Percentiles rank a stretch among this genome's conserved stretches.
phyloP scores from a whole-genome alignment of 2,113 vertebrate genomes.

The Rynchops niger region DNA sequence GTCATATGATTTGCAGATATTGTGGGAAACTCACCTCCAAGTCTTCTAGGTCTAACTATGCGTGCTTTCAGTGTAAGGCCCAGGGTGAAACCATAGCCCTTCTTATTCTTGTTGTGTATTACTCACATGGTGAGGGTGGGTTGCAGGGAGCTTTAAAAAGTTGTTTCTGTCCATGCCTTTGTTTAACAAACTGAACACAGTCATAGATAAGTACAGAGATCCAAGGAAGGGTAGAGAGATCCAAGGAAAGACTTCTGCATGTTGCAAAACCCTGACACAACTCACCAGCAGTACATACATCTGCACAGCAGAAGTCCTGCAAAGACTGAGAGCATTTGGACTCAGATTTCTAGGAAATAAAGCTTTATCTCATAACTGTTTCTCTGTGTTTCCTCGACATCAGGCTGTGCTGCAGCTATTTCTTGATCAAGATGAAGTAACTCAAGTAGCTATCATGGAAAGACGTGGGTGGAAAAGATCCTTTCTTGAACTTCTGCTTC shows the following conservation, averaged over 20 bases:
- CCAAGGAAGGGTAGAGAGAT: background rate
- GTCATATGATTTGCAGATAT: background rate
- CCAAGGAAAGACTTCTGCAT: background rate
- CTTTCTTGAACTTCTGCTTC: background rate
- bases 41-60: background rate
- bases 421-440: background rate
- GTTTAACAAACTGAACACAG: background rate
- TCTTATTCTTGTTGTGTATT: background rate
- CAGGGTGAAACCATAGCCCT: background rate
- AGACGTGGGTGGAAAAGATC: background rate
- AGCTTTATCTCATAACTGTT: background rate
- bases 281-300: background rate
- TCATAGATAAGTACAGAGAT: background rate
- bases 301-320: background rate
- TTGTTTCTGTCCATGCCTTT: background rate
- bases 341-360: background rate
- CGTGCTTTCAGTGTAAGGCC: background rate
- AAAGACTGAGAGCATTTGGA: background rate
- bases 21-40: background rate
- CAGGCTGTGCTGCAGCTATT: background rate
- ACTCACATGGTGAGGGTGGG: no score
- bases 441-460: background rate
- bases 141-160: background rate
- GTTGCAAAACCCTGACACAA: background rate
- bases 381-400: background rate